phyloP scores from a whole-genome alignment of 2,797 vertebrate species.

The Ammospiza maritima region DNA sequence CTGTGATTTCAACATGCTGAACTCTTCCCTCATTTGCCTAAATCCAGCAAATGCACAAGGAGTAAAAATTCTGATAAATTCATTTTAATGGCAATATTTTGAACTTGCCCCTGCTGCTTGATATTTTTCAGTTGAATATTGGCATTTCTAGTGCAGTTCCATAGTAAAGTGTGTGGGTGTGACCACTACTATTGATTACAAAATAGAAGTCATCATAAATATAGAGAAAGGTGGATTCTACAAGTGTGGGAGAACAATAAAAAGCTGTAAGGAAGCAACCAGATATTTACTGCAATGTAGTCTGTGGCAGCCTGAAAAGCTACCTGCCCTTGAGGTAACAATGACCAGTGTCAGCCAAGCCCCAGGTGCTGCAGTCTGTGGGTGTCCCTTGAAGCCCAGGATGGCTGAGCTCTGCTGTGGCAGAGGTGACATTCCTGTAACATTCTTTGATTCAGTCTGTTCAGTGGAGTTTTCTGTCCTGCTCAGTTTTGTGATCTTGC shows the following conservation, averaged over 20 bases:
- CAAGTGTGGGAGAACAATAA: neutral
- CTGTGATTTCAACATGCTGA: neutral
- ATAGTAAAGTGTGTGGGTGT: neutral
- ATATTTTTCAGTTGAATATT: neutral
- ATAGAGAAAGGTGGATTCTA: neutral
- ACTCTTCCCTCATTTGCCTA: neutral
- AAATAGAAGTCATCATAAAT: neutral
- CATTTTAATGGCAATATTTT: neutral
- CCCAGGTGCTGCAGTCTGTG: neutral
- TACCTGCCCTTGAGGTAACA: neutral
- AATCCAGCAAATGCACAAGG: neutral
- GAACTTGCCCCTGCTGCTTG: neutral
- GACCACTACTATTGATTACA: neutral
- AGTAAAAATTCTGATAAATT: neutral
- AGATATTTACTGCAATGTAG: neutral
- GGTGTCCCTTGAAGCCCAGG: neutral
- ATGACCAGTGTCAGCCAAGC: neutral
- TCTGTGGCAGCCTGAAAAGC: neutral
- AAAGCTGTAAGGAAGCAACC: neutral
- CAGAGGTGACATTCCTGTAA: neutral
- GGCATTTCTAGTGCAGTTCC: neutral
- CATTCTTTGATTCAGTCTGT: neutral
- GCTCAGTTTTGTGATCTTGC: neutral
- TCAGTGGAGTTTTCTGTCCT: neutral
- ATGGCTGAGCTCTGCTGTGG: neutral